These are phyloP conservation scores for Coregonus suidteri DNA, from an alignment of 2,797 vertebrate species.

Conservation along the genomic window DNA sequence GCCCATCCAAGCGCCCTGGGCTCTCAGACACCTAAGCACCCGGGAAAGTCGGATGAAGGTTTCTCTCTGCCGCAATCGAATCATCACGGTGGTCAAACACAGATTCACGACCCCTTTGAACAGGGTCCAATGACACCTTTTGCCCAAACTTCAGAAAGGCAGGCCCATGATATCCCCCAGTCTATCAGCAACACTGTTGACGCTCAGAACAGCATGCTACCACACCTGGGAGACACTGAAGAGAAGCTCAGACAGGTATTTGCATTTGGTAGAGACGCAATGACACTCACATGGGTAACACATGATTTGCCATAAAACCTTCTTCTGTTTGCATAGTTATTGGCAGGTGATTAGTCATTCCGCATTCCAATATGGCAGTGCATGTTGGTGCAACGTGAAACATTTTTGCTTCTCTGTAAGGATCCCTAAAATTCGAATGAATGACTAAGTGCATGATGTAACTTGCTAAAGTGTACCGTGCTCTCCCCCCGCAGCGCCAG, in stretches of 20 bases:
- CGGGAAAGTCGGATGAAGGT: constrained; percentile 71
- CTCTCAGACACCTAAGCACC: constrained; percentile 79
- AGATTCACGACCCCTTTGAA: constrained; percentile 80
- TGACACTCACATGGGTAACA: neutral
- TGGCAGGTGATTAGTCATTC: too few species aligned
- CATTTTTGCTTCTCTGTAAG: too few species aligned
- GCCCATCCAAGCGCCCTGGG: constrained; percentile 71
- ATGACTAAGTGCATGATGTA: neutral
- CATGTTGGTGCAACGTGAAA: too few species aligned
- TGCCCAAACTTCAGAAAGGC: constrained; percentile 69
- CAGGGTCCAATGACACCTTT: constrained; percentile 80
- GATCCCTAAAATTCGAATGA: too few species aligned
- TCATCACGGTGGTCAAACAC: constrained; percentile 50
- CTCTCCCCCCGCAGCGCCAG: constrained; percentile 79
- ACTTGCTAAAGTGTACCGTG: neutral
- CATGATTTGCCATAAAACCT: neutral
- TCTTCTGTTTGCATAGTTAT: neutral
- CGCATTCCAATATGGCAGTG: too few species aligned
- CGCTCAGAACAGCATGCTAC: constrained; percentile 71
- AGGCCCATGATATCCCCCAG: constrained; percentile 68
- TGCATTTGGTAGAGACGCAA: neutral
- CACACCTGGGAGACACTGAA: constrained; percentile 83
- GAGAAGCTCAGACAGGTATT: constrained; percentile 92
- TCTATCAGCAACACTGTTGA: constrained; percentile 66
- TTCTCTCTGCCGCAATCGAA: constrained; percentile 51